These are phyloP conservation scores for Chalcosyrphus nemorum DNA, from an alignment of 2,888 invertebrate species.

Conservation along the genomic window DNA sequence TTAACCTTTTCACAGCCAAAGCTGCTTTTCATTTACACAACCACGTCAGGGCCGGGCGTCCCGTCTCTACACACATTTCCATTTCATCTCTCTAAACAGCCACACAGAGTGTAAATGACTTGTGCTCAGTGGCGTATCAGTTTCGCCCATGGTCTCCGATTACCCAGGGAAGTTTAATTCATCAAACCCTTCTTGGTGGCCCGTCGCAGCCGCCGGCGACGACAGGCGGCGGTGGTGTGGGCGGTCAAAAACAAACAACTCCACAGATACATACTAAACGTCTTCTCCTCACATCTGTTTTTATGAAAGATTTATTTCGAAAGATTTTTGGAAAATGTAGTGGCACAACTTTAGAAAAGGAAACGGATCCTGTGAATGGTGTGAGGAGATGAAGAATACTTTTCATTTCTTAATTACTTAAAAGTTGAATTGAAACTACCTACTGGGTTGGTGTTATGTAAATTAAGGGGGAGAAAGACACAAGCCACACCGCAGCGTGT, in stretches of 20 bases:
- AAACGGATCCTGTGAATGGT: constrained; percentile 26
- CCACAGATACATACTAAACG: constrained; percentile 4
- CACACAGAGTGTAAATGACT: constrained; percentile 62
- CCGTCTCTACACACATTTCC: constrained; percentile 14
- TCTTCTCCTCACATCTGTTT: constrained; percentile 15
- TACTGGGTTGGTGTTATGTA: constrained; percentile 43
- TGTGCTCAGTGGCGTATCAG: constrained; percentile 66
- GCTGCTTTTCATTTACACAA: constrained; percentile 30
- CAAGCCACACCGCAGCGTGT: constrained; percentile 8
- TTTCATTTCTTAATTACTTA: constrained; percentile 59
- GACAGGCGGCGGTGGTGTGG: constrained; percentile 39
- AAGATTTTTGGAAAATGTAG: constrained; percentile 58
- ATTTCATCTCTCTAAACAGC: background rate
- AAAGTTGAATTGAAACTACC: constrained; percentile 3
- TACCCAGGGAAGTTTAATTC: constrained; percentile 60
- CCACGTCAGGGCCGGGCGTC: constrained; percentile 39
- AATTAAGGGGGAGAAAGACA: constrained; percentile 22
- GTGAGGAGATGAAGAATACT: background rate
- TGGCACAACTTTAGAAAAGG: constrained; percentile 15
- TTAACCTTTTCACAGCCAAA: constrained; percentile 67
- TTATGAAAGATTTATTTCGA: constrained; percentile 53
- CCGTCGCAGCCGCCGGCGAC: background rate
- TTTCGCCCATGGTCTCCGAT: constrained; percentile 60
- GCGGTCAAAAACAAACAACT: constrained; percentile 36
- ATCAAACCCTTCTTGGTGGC: constrained; percentile 14